phyloP scores from a whole-genome alignment of 2,113 vertebrate genomes.

The Ctenodactylus gundi region DNA sequence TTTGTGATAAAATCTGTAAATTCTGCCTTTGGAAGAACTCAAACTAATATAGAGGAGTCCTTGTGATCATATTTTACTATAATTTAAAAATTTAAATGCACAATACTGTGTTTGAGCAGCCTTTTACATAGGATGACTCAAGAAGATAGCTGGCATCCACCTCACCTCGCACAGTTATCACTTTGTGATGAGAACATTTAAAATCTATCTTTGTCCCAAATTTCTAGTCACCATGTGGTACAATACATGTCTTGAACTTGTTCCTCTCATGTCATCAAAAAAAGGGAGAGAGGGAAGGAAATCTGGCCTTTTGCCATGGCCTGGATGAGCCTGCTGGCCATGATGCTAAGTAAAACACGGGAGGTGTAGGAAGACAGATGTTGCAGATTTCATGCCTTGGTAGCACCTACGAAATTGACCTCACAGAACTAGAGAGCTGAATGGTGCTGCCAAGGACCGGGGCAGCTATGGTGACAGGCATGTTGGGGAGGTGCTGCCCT shows the following conservation, averaged over 20 bases:
- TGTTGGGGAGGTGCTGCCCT: background rate
- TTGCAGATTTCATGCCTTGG: no score
- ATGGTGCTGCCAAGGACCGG: background rate
- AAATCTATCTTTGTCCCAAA: no score
- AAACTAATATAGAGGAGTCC: no score
- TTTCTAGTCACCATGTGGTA: background rate
- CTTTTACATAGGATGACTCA: no score
- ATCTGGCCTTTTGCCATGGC: background rate
- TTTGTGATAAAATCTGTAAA: no score
- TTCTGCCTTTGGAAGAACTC: no score
- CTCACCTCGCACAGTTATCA: background rate
- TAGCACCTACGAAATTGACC: no score
- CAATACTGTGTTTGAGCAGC: no score
- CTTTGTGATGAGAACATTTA: background rate
- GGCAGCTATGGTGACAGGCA: accelerated
- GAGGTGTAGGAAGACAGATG: background rate
- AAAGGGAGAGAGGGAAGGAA: background rate
- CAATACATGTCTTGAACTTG: background rate
- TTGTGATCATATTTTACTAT: no score
- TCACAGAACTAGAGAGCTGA: background rate
- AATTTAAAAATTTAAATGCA: no score
- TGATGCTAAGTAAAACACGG: background rate
- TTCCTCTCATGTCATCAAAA: no score
- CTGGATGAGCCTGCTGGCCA: background rate
- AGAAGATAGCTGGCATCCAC: no score